phyloP scores from a whole-genome alignment of 1,140 invertebrate species.

The Conus betulinus region DNA sequence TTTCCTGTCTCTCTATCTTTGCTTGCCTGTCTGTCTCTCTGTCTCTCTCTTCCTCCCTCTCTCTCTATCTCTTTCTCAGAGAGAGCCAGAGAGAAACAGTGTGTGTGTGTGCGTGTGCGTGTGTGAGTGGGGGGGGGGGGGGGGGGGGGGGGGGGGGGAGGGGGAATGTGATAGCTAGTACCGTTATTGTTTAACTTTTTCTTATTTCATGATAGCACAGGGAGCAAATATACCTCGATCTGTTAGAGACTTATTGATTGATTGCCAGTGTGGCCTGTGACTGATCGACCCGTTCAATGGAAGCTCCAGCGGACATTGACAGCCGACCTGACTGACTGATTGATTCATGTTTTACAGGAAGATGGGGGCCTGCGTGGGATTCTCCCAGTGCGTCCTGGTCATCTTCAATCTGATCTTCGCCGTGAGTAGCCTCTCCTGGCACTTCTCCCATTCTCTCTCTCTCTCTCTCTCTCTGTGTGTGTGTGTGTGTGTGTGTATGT shows the following conservation, averaged over 20 bases:
- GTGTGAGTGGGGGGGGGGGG: neutral
- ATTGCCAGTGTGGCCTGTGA: neutral
- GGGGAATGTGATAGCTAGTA: neutral
- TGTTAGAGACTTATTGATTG: neutral
- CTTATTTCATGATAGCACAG: too few species aligned
- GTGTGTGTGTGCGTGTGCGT: neutral
- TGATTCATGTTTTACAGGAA: neutral
- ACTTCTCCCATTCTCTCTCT: neutral
- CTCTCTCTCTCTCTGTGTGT: neutral
- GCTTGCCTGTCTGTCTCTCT: slow-evolving; percentile 19
- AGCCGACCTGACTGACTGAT: too few species aligned
- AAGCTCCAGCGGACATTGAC: too few species aligned
- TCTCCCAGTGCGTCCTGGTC: neutral
- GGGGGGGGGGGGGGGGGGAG: too few species aligned
- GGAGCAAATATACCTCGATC: neutral
- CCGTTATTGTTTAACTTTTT: neutral
- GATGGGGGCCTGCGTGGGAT: neutral
- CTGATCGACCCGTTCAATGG: neutral
- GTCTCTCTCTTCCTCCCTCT: slow-evolving; percentile 3
- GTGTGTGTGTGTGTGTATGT: neutral
- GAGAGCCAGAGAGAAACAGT: neutral
- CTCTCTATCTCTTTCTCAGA: slow-evolving; percentile 3
- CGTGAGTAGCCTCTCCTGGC: neutral
- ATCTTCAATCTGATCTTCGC: neutral
- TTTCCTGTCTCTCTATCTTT: too few species aligned